phyloP scores from a whole-genome alignment of 1,140 invertebrate genomes.

The Drosophila baimaii region DNA sequence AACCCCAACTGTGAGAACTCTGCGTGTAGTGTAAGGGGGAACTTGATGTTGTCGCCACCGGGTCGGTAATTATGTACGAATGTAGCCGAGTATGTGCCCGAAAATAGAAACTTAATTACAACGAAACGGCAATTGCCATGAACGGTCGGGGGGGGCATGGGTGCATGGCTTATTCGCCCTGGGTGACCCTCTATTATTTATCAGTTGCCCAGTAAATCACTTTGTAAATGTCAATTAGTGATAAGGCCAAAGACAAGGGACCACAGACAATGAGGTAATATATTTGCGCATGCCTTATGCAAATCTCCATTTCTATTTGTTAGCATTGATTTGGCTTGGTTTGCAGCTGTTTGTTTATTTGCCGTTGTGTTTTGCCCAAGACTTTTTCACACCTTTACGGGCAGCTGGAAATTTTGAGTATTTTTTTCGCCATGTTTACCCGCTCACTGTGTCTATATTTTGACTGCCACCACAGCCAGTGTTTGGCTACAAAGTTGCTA shows the following conservation, averaged over 20 bases:
- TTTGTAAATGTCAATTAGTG: constrained; percentile 63
- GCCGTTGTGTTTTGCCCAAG: constrained; percentile 39
- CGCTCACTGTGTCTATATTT: constrained; percentile 16
- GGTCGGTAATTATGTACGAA: constrained; percentile 50
- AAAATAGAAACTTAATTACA: constrained; percentile 74
- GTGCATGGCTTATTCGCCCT: constrained; percentile 1
- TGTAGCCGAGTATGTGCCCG: constrained; percentile 10
- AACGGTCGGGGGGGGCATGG: constrained; percentile 12
- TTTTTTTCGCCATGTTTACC: constrained; percentile 12
- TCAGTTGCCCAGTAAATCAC: constrained; percentile 36
- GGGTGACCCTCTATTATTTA: constrained; percentile 30
- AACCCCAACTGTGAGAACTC: constrained; percentile 49
- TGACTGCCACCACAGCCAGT: constrained; percentile 9
- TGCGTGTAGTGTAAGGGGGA: constrained; percentile 24
- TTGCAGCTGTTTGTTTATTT: constrained; percentile 27
- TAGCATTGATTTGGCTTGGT: constrained; percentile 32
- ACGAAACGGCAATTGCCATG: constrained; percentile 26
- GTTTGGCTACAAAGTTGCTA: constrained; percentile 27
- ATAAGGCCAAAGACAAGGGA: constrained; percentile 43
- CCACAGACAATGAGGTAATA: constrained; percentile 35
- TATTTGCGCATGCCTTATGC: constrained; percentile 44
- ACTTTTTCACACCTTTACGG: constrained; percentile 48
- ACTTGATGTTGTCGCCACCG: constrained; percentile 22
- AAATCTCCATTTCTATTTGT: constrained; percentile 46
- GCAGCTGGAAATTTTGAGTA: constrained; percentile 19